Percentiles rank a stretch among this genome's conserved stretches.
phyloP scores from a whole-genome alignment of 2,797 vertebrate species.

The Allobates femoralis region DNA sequence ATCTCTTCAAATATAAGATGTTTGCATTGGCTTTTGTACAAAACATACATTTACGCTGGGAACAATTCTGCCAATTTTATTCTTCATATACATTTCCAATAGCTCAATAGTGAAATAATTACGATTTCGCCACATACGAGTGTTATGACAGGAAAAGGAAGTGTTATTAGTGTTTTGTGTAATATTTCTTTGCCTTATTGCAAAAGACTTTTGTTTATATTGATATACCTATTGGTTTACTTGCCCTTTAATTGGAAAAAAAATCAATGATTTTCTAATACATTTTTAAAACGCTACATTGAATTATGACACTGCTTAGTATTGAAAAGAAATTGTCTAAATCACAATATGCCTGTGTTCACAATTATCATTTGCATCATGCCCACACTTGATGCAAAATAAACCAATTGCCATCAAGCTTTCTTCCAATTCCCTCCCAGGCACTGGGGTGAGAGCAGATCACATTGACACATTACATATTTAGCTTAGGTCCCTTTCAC shows the following conservation, averaged over 20 bases:
- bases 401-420: too few relatives aligned
- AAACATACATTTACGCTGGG: constrained; percentile 53
- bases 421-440: too few relatives aligned
- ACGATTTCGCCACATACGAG: background rate
- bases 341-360: too few relatives aligned
- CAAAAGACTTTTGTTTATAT: background rate
- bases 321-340: background rate
- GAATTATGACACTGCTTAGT: background rate
- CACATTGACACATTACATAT: too few relatives aligned
- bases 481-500: too few relatives aligned
- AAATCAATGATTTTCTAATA: background rate
- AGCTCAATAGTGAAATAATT: constrained; percentile 35
- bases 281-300: background rate
- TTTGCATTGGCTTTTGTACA: constrained; percentile 58
- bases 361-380: too few relatives aligned
- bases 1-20: constrained; percentile 49
- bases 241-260: background rate
- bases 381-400: too few relatives aligned
- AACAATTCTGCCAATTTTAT: constrained; percentile 55
- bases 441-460: too few relatives aligned
- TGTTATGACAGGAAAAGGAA: constrained; percentile 47
- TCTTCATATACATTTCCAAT: constrained; percentile 47
- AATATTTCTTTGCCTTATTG: constrained; percentile 20
- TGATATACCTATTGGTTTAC: background rate
- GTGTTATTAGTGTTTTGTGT: constrained; percentile 24